These are phyloP conservation scores for Brachionus sp. DNA, from an alignment of 1,140 invertebrate genomes.

Conservation along the genomic window DNA sequence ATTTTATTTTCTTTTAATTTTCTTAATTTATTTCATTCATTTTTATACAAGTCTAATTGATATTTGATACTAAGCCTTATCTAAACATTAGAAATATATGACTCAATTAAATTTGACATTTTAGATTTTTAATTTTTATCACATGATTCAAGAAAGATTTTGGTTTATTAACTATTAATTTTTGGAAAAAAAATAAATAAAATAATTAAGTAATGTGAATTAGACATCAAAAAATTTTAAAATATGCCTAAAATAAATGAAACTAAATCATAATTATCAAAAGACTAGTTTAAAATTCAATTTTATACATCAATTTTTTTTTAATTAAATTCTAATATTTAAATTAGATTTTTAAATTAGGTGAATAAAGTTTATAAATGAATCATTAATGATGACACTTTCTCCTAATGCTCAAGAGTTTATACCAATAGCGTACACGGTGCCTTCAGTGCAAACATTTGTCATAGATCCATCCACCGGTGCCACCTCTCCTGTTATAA, in stretches of 20 bases:
- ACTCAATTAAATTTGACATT: not conserved
- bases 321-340: not conserved
- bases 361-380: not conserved
- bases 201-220: not conserved
- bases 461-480: not conserved
- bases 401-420: conserved; percentile 31
- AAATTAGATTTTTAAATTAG: conserved; percentile 20
- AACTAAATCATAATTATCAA: conserved; percentile 1
- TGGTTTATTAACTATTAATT: not conserved
- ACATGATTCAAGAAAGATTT: too few species aligned
- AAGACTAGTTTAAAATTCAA: not conserved
- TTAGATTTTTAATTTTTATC: not conserved
- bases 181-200: not conserved
- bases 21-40: not conserved
- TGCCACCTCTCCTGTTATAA: not conserved
- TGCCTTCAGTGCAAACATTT: conserved; percentile 1
- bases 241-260: not conserved
- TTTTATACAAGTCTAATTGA: not conserved
- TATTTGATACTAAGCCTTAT: not conserved
- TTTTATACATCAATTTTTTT: not conserved
- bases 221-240: not conserved
- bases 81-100: not conserved
- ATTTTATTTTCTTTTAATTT: not conserved
- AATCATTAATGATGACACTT: conserved; percentile 20
- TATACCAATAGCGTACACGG: not conserved